Base-by-base conservation (phyloP, 2,888 invertebrate genomes). In the Rotaria magnacalcarata region DNA sequence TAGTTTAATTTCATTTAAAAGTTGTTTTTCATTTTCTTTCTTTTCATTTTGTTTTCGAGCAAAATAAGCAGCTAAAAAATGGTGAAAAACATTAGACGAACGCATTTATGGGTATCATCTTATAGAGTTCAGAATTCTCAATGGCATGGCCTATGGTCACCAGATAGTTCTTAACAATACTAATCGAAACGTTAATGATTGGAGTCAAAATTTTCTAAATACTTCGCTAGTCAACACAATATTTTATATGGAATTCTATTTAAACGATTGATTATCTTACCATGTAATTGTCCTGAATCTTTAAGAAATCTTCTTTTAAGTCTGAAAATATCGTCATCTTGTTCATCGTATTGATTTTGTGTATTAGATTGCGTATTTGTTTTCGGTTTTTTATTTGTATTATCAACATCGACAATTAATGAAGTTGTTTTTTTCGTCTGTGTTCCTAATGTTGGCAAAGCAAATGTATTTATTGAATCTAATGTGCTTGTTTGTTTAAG, bases 281-380 rank as follows among this genome's bases (percentile, higher is more conserved):
- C 27, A 74, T 56, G 60, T 47, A 80, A 80, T 80, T 80, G 4
- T 67, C 89, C 88, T 21, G 88, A 87, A 87, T 90, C 90, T 86
- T 89, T 90, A 52, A 91, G 27, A 87, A 91, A 90, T 34, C 91
- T 88, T 67, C 90, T 88, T 87, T 89, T 90, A 80, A 91, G 87
- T 75, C 89, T 87, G 85, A 88, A 88, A 67, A 91, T 88, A 27
- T 90, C 90, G 86, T 87, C 87, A 47, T 88, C 50, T 7, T 90
- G 90, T 85, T 87, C 87, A 43, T 88, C 60, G 19, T 54, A 50
- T 84, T 84, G 14, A 16, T 27, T 41, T 50, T 54, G 14, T 7
- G 47, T 41, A 10, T 1, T 34, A 6, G 24, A 10, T 24, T 2
- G 0, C 2, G 24, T 8, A 47, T n/a, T 47, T 80, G 1, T 47